These are phyloP conservation scores for Perdita meconis DNA, from an alignment of 2,888 invertebrate genomes.

Conservation along the genomic window DNA sequence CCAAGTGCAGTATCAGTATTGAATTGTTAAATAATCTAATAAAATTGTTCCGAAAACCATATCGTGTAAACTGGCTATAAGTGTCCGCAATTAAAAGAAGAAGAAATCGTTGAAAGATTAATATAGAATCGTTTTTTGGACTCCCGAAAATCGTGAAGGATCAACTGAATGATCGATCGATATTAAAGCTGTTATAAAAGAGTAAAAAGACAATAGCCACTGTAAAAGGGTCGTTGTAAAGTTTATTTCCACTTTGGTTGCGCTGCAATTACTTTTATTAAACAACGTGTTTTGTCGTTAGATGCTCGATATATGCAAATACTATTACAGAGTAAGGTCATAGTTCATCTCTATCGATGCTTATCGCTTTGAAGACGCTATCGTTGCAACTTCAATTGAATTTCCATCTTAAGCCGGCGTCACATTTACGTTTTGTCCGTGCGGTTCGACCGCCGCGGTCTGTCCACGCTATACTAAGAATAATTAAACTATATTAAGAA, in stretches of 20 bases:
- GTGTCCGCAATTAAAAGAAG: not conserved
- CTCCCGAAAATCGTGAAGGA: constrained; percentile 31
- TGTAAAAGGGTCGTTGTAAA: constrained; percentile 12
- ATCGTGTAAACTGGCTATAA: too few relatives aligned
- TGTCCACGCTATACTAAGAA: too few relatives aligned
- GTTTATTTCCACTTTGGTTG: constrained; percentile 35
- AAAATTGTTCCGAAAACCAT: too few relatives aligned
- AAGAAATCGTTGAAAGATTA: constrained; percentile 1
- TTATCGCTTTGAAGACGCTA: not conserved
- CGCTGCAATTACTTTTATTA: constrained; percentile 23
- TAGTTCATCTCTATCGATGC: not conserved
- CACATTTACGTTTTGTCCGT: too few relatives aligned
- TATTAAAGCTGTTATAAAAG: constrained; percentile 31
- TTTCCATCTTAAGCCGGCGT: not conserved
- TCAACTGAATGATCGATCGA: constrained; percentile 17
- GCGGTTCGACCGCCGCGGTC: too few relatives aligned
- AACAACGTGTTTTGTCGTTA: not conserved
- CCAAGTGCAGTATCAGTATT: too few relatives aligned
- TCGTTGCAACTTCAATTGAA: not conserved
- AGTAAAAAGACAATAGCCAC: constrained; percentile 29
- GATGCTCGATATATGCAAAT: not conserved
- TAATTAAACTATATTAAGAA: too few relatives aligned
- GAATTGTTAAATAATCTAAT: too few relatives aligned
- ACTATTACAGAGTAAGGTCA: not conserved
- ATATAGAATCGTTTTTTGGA: too few relatives aligned